Conservation (phyloP, 2,888 invertebrate species). For the Dermolepida albohirtum region DNA sequence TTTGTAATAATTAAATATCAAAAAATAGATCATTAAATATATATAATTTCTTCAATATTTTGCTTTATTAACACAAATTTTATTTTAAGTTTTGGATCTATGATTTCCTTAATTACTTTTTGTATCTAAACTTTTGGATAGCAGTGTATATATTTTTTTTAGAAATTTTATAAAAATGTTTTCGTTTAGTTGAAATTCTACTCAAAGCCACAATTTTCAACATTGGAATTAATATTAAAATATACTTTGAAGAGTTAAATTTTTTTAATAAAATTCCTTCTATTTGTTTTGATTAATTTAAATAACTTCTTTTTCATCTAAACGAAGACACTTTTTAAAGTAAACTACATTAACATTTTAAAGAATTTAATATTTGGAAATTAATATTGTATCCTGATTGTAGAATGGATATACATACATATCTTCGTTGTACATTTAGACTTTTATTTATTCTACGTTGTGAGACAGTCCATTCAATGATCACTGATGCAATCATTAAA, state of each 20-base stretch:
- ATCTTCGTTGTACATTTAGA: constrained; percentile 36
- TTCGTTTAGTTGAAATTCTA: too few species aligned
- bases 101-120: too few species aligned
- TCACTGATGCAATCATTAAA: constrained; percentile 22
- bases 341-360: not conserved
- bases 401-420: constrained; percentile 14
- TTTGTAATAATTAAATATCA: too few species aligned
- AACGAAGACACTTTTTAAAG: not conserved
- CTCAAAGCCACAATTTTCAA: too few species aligned
- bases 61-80: too few species aligned
- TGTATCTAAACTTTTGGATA: too few species aligned
- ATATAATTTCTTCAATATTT: too few species aligned
- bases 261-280: not conserved
- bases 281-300: not conserved
- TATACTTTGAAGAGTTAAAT: constrained; percentile 1
- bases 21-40: too few species aligned
- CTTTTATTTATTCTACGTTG: constrained; percentile 31
- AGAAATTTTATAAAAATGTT: too few species aligned
- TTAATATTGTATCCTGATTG: constrained; percentile 7
- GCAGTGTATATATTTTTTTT: too few species aligned
- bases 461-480: constrained; percentile 20
- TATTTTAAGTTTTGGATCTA: too few species aligned
- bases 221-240: too few species aligned
- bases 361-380: not conserved
- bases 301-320: not conserved